Evolutionary conservation across 2,888 invertebrate species (phyloP), one percentile per base, ranked within the genome.

Genomic region (Diogma glabrata): DNA sequence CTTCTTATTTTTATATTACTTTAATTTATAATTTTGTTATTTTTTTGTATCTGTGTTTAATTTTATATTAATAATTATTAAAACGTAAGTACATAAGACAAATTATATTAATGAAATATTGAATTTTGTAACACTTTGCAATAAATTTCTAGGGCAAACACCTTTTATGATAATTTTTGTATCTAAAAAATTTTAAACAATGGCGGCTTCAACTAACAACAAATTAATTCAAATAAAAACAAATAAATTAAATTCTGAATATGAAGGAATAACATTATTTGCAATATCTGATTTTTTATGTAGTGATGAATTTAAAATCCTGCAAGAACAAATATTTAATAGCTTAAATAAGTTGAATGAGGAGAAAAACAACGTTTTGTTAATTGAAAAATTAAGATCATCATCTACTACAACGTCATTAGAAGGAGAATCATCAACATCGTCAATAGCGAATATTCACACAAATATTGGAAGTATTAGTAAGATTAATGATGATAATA

Each of bases 201-300:
- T 43, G 43, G 43, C 43, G 23, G 23, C 43, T 22, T 43, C 43
- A 43, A 23, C 43, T 22, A 43, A 43, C 23, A 43, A 43, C 23
- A 43, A 43, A 43, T 43, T 9, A 7, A 43, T 43, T 43, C 43
- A 43, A 43, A 43, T 43, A 20, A 43, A 43, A 43, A 43, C 43
- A 43, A 43, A 43, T 22, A 43, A 43, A 9, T 43, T 43, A 22
- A 43, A 43, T 22, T 22, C 22, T 14, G 22, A 43, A 43, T 43
- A 22, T 22, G 43, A 43, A n/a, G 43, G 43, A 9, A 23, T 43
- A 7, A 43, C 43, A 3, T 14, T 43, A 22, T 43, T 43, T 9
- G 43, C 43, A 14, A 43, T 43, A 2, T 43, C 43, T 22, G 43
- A 43, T 22, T 43, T 43, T 43, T 43, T 43, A 14, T 43, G 43